Base-by-base conservation (phyloP, 2,888 invertebrate species). In the Sepioteuthis lessoniana region DNA sequence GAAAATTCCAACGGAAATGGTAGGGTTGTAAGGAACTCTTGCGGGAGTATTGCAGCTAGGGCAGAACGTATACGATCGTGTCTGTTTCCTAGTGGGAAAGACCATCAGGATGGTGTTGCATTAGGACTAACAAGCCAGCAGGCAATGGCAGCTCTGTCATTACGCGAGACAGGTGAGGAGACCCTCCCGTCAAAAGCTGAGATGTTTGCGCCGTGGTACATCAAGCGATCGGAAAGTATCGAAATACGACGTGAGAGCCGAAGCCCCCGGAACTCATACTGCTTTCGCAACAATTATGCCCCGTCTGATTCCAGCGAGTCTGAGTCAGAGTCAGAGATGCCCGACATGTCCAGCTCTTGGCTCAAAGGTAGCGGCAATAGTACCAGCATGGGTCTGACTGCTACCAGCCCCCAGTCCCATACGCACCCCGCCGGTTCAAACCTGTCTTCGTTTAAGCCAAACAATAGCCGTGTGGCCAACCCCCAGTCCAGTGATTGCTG, bases 221-320 rank as follows among this genome's bases (percentile, higher is more conserved):
- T 94, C 90, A 93, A 90, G 37, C 93, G 93, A 46, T 94, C 94
- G 46, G 94, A 93, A 90, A 94, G 94, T 91, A 93, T 94, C 28
- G 94, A 94, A 91, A 93, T 94, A 47, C 42, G 60, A 42, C 94
- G 93, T 50, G 93, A 94, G 93, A 94, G 94, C 60, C 90, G 46
- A 37, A 94, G 94, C 93, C 94, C 94, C 28, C 93, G 93, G 28
- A 94, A 93, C 47, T 94, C 94, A 37, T 94, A 94, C 55, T 93
- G 93, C 55, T 93, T 93, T 60, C 50, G 93, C 31, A 93, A 93
- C 93, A 93, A 93, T 38, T 93, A 60, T 55, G 50, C 50, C 38
- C 50, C 55, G 47, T 60, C 60, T 50, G 93, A 93, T 60, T 50
- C 55, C 60, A 93, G 93, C 50, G 93, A 93, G 31, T 93, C 93